Evolutionary conservation across 2,888 invertebrate species (phyloP).

Genomic region (Conistra vaccinii): DNA sequence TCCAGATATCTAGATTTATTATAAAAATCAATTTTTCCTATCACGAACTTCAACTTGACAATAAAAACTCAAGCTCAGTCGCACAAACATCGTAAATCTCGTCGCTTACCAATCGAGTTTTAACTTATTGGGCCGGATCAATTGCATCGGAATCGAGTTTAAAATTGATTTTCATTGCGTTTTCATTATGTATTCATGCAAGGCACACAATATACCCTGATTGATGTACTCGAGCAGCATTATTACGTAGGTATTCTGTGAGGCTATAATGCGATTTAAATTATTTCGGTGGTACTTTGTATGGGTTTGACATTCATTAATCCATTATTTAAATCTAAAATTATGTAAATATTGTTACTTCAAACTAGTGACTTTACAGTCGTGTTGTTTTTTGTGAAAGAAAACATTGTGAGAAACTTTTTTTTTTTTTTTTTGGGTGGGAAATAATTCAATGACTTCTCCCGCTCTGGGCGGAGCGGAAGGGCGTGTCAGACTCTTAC

Average conservation of each 20-base stretch:
- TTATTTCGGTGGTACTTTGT: constrained; percentile 11
- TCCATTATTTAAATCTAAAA: constrained; percentile 10
- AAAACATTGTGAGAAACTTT: no score
- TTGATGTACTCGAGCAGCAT: constrained; percentile 38
- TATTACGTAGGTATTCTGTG: constrained; percentile 20
- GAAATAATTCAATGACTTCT: no score
- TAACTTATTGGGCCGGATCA: constrained; percentile 63
- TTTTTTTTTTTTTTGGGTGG: no score
- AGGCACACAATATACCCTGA: constrained; percentile 44
- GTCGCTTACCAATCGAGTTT: constrained; percentile 51
- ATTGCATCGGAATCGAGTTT: constrained; percentile 69
- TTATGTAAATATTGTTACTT: background rate
- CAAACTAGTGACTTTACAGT: no score
- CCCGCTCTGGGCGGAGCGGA: no score
- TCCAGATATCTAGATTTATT: background rate
- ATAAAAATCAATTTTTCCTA: background rate
- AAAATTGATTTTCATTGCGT: constrained; percentile 65
- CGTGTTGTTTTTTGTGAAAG: no score
- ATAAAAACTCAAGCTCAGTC: constrained; percentile 6
- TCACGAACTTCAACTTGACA: background rate
- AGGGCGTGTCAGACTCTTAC: no score
- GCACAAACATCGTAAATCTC: constrained; percentile 50
- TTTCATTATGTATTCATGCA: constrained; percentile 58
- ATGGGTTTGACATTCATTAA: constrained; percentile 6
- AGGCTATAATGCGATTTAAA: constrained; percentile 28